Evolutionary conservation across 2,113 vertebrate species (phyloP).

Genomic region (Hippoglossus stenolepis): DNA sequence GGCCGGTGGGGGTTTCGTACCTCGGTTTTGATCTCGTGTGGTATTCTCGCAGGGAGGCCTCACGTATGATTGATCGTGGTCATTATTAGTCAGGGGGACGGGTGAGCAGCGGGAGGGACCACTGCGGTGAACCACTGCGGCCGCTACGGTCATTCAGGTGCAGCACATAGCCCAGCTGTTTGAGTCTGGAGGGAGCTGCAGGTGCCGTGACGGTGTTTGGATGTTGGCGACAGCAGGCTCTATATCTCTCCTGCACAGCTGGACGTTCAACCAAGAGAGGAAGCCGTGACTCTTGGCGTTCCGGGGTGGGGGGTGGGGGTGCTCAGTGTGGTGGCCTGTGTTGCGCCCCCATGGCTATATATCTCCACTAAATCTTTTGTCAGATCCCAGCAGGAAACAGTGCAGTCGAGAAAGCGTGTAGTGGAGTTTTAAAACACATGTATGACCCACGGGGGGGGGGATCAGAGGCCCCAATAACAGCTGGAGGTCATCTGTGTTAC

Average conservation of each 20-base stretch:
- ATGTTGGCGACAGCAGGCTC: slow-evolving; percentile 11
- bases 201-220: background rate
- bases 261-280: slow-evolving; percentile 19
- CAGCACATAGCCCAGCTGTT: slow-evolving; percentile 34
- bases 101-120: slow-evolving; percentile 15
- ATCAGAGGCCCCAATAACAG: slow-evolving; percentile 64
- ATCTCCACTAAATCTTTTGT: slow-evolving; percentile 21
- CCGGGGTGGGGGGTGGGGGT: slow-evolving; percentile 39
- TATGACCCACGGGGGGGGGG: slow-evolving; percentile 48
- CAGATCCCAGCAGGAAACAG: slow-evolving; percentile 34
- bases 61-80: slow-evolving; percentile 66
- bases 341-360: slow-evolving; percentile 33
- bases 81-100: slow-evolving; percentile 63
- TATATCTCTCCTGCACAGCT: slow-evolving; percentile 52
- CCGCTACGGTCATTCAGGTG: slow-evolving; percentile 23
- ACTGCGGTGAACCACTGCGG: slow-evolving; percentile 2
- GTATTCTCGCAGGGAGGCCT: slow-evolving; percentile 44
- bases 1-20: slow-evolving; percentile 47
- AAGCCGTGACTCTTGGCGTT: slow-evolving; percentile 26
- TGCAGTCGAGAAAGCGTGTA: slow-evolving; percentile 20
- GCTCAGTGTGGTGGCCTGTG: slow-evolving; percentile 34
- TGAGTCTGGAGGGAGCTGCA: slow-evolving; percentile 13
- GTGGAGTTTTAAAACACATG: slow-evolving; percentile 55
- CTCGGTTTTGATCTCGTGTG: slow-evolving; percentile 40
- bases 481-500: slow-evolving; percentile 66